Conservation (phyloP, 2,888 invertebrate species). For the Rhodophaea formosa region DNA sequence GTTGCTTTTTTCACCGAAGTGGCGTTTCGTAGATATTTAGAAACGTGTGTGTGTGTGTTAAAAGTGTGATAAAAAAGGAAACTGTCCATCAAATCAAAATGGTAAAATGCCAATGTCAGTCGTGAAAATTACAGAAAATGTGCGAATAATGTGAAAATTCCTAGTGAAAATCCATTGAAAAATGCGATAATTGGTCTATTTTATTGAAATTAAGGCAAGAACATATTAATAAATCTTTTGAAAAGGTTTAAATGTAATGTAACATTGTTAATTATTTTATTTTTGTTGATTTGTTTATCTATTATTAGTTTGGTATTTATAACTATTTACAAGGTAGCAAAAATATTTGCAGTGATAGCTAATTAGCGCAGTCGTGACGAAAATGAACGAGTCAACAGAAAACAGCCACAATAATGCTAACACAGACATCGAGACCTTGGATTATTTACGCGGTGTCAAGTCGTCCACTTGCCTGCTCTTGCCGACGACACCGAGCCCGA, state of each 20-base stretch:
- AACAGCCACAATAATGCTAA: constrained; percentile 46
- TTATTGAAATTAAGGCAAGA: too few relatives aligned
- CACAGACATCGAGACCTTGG: constrained; percentile 60
- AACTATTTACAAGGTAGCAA: not conserved
- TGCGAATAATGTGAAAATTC: not conserved
- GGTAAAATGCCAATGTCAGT: too few relatives aligned
- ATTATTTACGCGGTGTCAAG: constrained; percentile 81
- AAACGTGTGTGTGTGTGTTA: too few relatives aligned
- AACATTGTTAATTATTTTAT: not conserved
- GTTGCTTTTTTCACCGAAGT: too few relatives aligned
- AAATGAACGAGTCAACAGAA: constrained; percentile 65
- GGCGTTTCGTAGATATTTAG: too few relatives aligned
- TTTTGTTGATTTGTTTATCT: not conserved
- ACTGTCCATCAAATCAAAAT: too few relatives aligned
- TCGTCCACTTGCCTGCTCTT: constrained; percentile 85
- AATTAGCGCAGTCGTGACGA: constrained; percentile 21
- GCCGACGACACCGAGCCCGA: constrained; percentile 81
- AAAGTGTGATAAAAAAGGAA: too few relatives aligned
- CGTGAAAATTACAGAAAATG: not conserved
- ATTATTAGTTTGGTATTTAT: not conserved
- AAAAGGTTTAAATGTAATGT: too few relatives aligned
- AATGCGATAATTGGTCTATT: too few relatives aligned
- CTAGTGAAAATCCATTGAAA: too few relatives aligned
- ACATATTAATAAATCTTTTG: too few relatives aligned
- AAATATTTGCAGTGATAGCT: constrained; percentile 2